Conservation (phyloP, 2,888 invertebrate species). For the Ormia ochracea region DNA sequence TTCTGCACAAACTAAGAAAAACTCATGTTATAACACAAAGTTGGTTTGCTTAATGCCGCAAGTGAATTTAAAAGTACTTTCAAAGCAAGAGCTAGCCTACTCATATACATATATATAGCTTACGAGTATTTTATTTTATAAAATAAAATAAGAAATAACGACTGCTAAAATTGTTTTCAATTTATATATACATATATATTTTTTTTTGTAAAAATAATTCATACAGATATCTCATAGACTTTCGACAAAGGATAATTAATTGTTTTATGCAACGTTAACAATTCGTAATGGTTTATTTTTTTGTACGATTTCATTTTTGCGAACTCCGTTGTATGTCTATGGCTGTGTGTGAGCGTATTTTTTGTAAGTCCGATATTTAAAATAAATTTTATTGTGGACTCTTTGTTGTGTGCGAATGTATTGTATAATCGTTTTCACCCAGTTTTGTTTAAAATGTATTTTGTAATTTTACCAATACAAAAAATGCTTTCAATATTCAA, state of each 20-base stretch:
- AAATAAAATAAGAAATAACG: background rate
- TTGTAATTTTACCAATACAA: conserved; percentile 10
- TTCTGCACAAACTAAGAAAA: no score
- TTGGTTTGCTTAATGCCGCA: no score
- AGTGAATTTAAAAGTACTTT: no score
- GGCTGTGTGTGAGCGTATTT: background rate
- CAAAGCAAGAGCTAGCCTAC: no score
- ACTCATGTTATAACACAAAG: no score
- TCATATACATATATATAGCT: no score
- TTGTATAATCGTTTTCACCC: background rate
- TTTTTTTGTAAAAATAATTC: background rate
- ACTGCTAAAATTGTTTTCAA: background rate
- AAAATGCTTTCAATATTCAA: conserved; percentile 27
- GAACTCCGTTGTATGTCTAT: background rate
- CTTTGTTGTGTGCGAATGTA: conserved; percentile 23
- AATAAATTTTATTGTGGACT: conserved; percentile 34
- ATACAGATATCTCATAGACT: conserved; percentile 1
- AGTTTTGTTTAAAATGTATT: background rate
- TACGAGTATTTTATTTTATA: no score
- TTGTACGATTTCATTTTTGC: background rate
- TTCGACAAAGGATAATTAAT: conserved; percentile 62
- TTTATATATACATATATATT: background rate
- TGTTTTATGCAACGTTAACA: conserved; percentile 57
- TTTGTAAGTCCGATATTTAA: conserved; percentile 27
- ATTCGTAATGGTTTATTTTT: background rate